Conservation (phyloP, 2,797 vertebrate species). For the Typhlichthys eigenmanni region DNA sequence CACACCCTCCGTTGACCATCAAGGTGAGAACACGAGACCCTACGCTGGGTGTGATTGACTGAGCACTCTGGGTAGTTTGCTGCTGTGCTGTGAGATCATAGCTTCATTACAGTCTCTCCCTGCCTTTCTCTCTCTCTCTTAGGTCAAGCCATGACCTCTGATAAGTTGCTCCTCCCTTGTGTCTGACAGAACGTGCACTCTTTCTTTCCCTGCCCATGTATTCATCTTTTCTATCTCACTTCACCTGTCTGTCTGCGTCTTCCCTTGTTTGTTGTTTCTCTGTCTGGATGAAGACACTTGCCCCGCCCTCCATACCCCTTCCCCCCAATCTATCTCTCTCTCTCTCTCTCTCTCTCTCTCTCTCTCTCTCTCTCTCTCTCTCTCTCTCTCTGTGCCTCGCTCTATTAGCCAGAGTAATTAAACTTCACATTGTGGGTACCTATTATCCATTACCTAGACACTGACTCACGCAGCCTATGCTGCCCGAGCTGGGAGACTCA, state of each 20-base stretch:
- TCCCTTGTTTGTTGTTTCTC: conserved; percentile 11
- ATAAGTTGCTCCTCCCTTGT: background rate
- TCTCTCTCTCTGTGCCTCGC: conserved; percentile 1
- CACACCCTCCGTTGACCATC: conserved; percentile 91
- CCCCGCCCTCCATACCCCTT: conserved; percentile 3
- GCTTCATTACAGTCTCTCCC: background rate
- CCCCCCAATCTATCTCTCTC: background rate
- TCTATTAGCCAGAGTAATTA: conserved; percentile 58
- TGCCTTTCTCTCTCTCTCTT: background rate
- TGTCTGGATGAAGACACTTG: conserved; percentile 27
- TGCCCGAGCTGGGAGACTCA: conserved; percentile 20
- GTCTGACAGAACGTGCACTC: conserved; percentile 2
- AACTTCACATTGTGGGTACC: conserved; percentile 40
- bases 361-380: conserved; percentile 1
- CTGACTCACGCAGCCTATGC: conserved; percentile 36
- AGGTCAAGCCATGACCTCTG: conserved; percentile 4
- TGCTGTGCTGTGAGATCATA: background rate
- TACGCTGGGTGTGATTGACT: background rate
- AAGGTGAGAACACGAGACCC: conserved; percentile 79
- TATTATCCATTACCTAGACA: conserved; percentile 42
- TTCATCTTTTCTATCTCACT: background rate
- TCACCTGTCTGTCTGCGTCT: background rate
- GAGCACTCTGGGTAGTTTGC: background rate
- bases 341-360: background rate
- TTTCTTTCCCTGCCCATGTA: background rate